These are phyloP conservation scores for Platypus cylindrus DNA, from an alignment of 2,888 invertebrate genomes.

Conservation along the genomic window DNA sequence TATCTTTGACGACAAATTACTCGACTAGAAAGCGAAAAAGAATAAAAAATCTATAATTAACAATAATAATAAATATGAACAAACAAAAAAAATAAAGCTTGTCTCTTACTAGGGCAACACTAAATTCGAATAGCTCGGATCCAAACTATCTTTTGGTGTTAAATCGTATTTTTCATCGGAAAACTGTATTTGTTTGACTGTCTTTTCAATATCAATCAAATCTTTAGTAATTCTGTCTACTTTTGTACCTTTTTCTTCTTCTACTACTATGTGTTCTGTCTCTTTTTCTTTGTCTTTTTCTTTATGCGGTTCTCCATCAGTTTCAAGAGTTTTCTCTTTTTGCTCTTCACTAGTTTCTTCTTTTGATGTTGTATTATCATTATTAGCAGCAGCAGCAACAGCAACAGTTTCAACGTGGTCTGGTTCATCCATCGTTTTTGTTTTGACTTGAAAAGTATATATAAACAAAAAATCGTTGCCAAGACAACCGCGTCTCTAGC, in stretches of 20 bases:
- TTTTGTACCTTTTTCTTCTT: neutral
- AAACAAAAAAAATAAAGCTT: neutral
- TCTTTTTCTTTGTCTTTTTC: no score
- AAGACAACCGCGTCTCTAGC: no score
- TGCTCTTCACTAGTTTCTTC: neutral
- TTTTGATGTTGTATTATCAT: neutral
- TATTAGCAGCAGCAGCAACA: neutral
- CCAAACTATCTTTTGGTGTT: conserved; percentile 19
- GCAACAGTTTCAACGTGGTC: neutral
- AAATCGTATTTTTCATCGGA: neutral
- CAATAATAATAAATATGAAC: neutral
- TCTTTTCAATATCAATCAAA: no score
- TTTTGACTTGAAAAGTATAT: no score
- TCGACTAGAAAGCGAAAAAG: conserved; percentile 44
- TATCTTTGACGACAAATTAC: conserved; percentile 53
- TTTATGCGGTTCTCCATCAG: neutral
- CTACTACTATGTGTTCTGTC: neutral
- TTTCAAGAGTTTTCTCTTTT: neutral
- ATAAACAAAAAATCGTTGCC: no score
- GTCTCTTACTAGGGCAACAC: conserved; percentile 51
- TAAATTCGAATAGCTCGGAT: conserved; percentile 47
- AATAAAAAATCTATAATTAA: no score
- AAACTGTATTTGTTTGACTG: neutral
- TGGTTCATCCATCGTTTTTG: neutral
- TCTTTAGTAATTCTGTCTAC: neutral